Evolutionary conservation across 2,888 invertebrate genomes (phyloP).

Genomic region (Pristionchus japonicus): DNA sequence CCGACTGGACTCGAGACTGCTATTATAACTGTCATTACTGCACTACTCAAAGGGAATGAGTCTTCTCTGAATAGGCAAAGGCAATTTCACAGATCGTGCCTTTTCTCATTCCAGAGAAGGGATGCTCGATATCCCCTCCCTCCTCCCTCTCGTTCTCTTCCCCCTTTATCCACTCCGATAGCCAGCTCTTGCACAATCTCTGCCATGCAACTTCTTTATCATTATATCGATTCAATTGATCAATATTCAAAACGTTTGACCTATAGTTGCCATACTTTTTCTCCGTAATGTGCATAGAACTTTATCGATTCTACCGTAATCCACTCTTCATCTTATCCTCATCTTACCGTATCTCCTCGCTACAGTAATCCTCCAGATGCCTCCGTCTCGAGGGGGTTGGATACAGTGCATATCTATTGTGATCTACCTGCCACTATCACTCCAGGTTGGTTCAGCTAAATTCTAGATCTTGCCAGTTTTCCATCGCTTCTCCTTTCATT

Average conservation of each 20-base stretch:
- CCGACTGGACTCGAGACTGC: not conserved
- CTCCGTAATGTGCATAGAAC: not conserved
- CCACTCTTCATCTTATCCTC: too few relatives aligned
- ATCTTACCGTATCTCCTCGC: not conserved
- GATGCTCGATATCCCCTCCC: not conserved
- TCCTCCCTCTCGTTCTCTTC: not conserved
- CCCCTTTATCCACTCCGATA: slow-evolving; percentile 1
- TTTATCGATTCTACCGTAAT: not conserved
- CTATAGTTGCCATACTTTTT: not conserved
- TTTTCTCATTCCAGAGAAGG: not conserved
- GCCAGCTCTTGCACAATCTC: not conserved
- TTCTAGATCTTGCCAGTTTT: slow-evolving; percentile 7
- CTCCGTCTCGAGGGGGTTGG: slow-evolving; percentile 1
- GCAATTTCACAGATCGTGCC: slow-evolving; percentile 34
- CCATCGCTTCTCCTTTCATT: not conserved
- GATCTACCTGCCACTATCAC: not conserved
- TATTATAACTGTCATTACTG: not conserved
- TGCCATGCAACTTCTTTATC: slow-evolving; percentile 27
- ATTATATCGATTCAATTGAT: not conserved
- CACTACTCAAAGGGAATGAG: not conserved
- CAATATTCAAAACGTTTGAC: not conserved
- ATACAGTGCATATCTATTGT: not conserved
- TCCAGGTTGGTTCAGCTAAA: not conserved
- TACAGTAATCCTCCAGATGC: not conserved
- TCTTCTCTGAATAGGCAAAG: not conserved